Evolutionary conservation across 2,113 vertebrate genomes (phyloP), one percentile per base, ranked within the genome.

Genomic region (Neodon shergylaensis): DNA sequence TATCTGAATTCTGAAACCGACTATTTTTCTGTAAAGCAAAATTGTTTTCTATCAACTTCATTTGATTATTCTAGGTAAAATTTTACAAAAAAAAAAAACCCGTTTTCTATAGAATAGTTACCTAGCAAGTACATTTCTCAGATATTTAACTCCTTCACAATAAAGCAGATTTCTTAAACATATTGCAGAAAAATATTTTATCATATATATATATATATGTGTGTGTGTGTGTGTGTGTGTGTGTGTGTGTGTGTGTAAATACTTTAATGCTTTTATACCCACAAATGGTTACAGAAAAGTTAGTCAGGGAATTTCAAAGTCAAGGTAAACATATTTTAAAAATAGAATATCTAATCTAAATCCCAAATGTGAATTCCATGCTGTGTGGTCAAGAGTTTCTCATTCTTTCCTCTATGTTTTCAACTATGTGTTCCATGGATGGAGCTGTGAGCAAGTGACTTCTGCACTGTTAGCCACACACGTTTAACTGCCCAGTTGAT

Each of bases 11-110:
- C 9, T 49, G 73, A 78, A 14, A 13, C 13, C 19, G 8, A 47
- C 19, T 72, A n/a, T 9, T 63, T 94, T 82, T 61, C 44, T 24
- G 89, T 13, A 77, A 74, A 91, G 90, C 72, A 31, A 5, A 74
- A 9, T 39, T 87, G 33, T 54, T 73, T 76, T 54, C 6, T 88
- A 44, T 76, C 24, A 44, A 11, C 28, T 91, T 90, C 3, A 52
- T 79, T 95, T n/a, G 10, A 85, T 88, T 94, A 82, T 61, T 84
- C 72, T 42, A 49, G 68, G 73, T 19, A 21, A n/a, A 81, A 88
- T 31, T 86, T 5, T 47, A 58, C 28, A 42, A 22, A 83, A 66
- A 54, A 54, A 54, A 54, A 17, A 54, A 5, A n/a, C 11, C 6
- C 5, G 66, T 68, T 74, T 91, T 94, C 24, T 85, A 28, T 88